phyloP scores from a whole-genome alignment of 2,888 invertebrate species.

The Megaustenia siamemsis region DNA sequence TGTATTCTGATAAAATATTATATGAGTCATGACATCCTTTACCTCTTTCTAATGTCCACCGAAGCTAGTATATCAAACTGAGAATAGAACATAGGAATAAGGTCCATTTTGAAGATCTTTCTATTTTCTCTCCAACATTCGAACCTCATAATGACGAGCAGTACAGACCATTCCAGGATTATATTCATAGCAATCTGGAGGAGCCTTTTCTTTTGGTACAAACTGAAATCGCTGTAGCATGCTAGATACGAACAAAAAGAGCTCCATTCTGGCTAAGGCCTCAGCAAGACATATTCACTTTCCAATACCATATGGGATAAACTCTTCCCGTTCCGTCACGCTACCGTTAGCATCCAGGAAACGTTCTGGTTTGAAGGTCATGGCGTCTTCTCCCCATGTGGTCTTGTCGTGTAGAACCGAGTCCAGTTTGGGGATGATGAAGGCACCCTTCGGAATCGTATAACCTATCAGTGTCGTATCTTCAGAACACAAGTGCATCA shows the following conservation, averaged over 20 bases:
- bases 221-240: conserved; percentile 33
- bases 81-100: no score
- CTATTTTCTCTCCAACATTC: no score
- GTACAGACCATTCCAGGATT: no score
- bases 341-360: conserved; percentile 54
- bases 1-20: no score
- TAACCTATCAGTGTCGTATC: conserved; percentile 66
- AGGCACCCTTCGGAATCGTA: conserved; percentile 63
- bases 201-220: neutral
- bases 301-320: conserved; percentile 48
- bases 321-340: neutral
- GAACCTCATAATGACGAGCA: no score
- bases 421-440: conserved; percentile 57
- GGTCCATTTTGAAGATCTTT: no score
- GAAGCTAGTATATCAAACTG: no score
- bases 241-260: conserved; percentile 12
- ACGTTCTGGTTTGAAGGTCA: conserved; percentile 60
- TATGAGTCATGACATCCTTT: no score
- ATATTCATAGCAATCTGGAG: no score
- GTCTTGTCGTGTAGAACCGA: conserved; percentile 56
- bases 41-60: no score
- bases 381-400: conserved; percentile 56
- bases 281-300: conserved; percentile 33
- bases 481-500: conserved; percentile 56
- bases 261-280: conserved; percentile 31